A percentile compares a stretch with the other conserved stretches of the same genome.
phyloP scores from a whole-genome alignment of 2,113 vertebrate genomes.

The Cariama cristata region DNA sequence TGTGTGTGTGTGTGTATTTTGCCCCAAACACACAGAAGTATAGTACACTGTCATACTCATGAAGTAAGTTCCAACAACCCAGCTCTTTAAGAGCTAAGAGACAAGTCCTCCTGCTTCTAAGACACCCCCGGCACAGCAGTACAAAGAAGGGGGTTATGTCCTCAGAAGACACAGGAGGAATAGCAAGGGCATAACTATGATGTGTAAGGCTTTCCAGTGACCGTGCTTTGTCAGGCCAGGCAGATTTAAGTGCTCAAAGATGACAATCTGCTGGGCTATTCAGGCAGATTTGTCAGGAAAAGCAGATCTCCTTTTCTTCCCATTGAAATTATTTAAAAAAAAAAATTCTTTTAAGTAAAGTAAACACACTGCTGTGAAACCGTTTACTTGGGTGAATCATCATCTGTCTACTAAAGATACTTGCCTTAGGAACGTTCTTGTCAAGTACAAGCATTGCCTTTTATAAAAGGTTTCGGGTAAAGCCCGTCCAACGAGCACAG shows the following conservation, averaged over 20 bases:
- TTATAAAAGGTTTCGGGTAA: not conserved
- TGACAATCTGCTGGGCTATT: not conserved
- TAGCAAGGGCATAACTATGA: not conserved
- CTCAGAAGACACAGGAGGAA: not conserved
- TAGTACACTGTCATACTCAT: not conserved
- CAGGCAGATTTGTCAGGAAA: not conserved
- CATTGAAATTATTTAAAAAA: not conserved
- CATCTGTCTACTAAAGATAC: not conserved
- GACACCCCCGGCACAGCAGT: not conserved
- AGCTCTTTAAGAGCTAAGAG: not conserved
- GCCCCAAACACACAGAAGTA: not conserved
- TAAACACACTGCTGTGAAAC: not conserved
- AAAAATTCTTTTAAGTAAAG: not conserved
- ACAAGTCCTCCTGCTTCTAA: not conserved
- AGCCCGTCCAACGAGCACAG: not conserved
- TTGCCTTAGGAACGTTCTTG: not conserved
- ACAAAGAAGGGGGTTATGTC: not conserved
- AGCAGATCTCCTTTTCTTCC: not conserved
- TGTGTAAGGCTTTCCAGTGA: not conserved
- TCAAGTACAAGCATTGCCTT: not conserved
- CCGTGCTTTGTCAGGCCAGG: not conserved
- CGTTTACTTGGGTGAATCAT: not conserved
- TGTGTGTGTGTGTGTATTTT: not conserved
- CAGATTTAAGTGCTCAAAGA: not conserved
- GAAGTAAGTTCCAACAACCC: not conserved